Base-by-base conservation (phyloP, 2,113 vertebrate genomes). In the Athene noctua region DNA sequence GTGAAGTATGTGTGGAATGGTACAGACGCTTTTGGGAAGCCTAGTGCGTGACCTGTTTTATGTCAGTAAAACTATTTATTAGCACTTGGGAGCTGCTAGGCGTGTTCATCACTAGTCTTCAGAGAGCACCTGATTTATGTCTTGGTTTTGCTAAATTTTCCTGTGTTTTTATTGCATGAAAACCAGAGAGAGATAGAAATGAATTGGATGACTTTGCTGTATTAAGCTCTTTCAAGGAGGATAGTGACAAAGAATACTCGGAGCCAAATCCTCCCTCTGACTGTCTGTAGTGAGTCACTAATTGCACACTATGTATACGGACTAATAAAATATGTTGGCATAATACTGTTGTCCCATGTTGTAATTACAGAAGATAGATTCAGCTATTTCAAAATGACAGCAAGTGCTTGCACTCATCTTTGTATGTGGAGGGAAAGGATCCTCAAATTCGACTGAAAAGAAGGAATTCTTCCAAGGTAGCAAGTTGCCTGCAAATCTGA, bases 251-350 rank as follows among this genome's bases (percentile, higher is more conserved):
- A 87, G 79, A 95, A 83, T 78, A 80, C 47, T 83, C 0, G 0
- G 80, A 96, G 95, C 89, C 89, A 97, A 93, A 90, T 91, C 63
- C 51, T 96, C 74, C 62, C 71, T 86, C 88, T 90, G 67, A 65
- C 86, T 86, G 85, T 90, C 92, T 96, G 87, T 88, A 94, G 94
- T 96, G 97, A 95, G 92, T 97, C 96, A 95, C 94, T 96, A 93
- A 96, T 95, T 96, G 93, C 83, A 91, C 66, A 54, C 92, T 92
- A 70, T 96, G 91, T 94, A 71, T 92, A 80, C 87, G 94, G 92
- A 94, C 94, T 96, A 88, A 96, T 96, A 96, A 96, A 94, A 95
- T 74, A 85, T 97, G 89, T 97, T 97, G 90, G 80, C 90, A 95
- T 85, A 96, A 96, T 97, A 96, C 73, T 88, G 81, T 81, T 94